Evolutionary conservation across 2,888 invertebrate genomes (phyloP).

Genomic region (Ommatoiulus sabulosus): DNA sequence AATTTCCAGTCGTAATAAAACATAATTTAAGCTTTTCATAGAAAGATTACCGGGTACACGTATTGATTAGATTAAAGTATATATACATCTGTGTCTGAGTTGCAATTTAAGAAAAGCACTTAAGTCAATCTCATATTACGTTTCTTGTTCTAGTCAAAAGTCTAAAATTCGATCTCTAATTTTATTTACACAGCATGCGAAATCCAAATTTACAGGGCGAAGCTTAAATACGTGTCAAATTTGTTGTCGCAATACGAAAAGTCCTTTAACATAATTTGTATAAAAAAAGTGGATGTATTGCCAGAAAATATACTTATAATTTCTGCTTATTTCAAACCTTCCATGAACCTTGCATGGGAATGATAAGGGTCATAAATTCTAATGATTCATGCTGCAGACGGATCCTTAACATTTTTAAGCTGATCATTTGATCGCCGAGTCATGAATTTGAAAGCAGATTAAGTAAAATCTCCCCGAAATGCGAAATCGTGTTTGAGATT

Average conservation of each 20-base stretch:
- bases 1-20: constrained; percentile 1
- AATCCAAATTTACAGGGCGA: neutral
- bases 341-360: neutral
- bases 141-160: neutral
- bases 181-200: neutral
- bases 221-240: no score
- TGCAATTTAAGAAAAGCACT: neutral
- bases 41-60: neutral
- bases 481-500: neutral
- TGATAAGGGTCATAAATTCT: neutral
- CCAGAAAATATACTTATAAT: no score
- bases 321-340: no score
- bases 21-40: neutral
- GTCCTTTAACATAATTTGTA: no score
- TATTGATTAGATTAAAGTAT: constrained; percentile 26
- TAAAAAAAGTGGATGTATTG: no score
- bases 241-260: no score
- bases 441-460: neutral
- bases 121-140: neutral
- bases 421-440: neutral
- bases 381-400: neutral
- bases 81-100: neutral
- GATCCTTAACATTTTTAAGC: no score
- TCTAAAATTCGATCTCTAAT: neutral
- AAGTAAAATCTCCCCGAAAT: neutral